Evolutionary conservation across 2,797 vertebrate genomes (phyloP).

Genomic region (Carduelis carduelis): DNA sequence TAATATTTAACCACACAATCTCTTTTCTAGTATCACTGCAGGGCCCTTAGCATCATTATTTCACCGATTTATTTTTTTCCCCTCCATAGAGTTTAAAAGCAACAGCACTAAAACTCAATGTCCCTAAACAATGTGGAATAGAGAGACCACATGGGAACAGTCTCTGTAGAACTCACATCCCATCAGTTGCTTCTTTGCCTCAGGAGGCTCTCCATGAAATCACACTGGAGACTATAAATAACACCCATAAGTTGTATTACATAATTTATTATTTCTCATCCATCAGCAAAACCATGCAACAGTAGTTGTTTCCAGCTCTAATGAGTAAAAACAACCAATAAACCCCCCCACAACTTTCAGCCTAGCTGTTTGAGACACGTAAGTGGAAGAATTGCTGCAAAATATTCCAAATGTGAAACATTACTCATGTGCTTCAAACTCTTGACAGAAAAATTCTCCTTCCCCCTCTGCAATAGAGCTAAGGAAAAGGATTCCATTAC

Average conservation of each 20-base stretch:
- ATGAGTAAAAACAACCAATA: neutral
- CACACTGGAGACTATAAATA: neutral
- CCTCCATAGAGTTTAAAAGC: neutral
- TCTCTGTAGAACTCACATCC: neutral
- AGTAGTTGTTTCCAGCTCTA: neutral
- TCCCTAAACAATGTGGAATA: neutral
- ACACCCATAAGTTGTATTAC: neutral
- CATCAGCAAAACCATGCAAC: neutral
- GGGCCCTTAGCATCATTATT: neutral
- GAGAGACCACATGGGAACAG: neutral
- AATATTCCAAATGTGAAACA: neutral
- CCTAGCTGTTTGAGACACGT: neutral
- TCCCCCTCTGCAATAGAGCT: accelerated
- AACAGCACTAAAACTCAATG: neutral
- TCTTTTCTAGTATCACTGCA: neutral
- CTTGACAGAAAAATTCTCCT: neutral
- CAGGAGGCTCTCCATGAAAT: neutral
- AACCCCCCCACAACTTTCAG: neutral
- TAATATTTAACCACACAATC: neutral
- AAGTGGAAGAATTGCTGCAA: neutral
- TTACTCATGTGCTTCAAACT: neutral
- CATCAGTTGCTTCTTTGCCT: neutral
- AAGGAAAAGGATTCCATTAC: neutral
- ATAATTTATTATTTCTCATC: neutral
- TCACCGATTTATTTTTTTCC: neutral